Conservation (phyloP, 2,888 invertebrate genomes). For the Drosophila bunnanda region DNA sequence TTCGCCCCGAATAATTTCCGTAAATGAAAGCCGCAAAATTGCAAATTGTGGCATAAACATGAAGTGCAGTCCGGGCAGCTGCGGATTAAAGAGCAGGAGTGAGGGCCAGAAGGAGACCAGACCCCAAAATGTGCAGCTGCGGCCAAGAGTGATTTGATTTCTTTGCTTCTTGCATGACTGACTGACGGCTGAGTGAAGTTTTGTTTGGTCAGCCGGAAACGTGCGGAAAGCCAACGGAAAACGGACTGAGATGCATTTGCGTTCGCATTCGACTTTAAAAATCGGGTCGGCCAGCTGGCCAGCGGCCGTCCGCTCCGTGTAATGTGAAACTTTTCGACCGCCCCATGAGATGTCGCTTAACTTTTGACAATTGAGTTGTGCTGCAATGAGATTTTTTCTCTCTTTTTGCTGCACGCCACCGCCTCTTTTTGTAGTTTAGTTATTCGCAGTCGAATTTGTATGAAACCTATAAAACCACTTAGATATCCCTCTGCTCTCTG, state of each 20-base stretch:
- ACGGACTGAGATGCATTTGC: slow-evolving; percentile 52
- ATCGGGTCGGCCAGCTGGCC: slow-evolving; percentile 65
- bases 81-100: slow-evolving; percentile 27
- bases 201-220: slow-evolving; percentile 72
- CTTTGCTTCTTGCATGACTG: slow-evolving; percentile 48
- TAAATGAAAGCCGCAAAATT: slow-evolving; percentile 74
- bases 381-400: slow-evolving; percentile 26
- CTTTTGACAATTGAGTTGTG: slow-evolving; percentile 72
- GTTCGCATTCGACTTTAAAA: slow-evolving; percentile 62
- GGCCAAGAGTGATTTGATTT: slow-evolving; percentile 72
- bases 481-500: slow-evolving; percentile 17
- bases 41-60: slow-evolving; percentile 72
- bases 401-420: slow-evolving; percentile 1
- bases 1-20: slow-evolving; percentile 63
- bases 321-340: slow-evolving; percentile 59
- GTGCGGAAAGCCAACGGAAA: slow-evolving; percentile 47
- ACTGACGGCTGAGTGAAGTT: slow-evolving; percentile 64
- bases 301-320: slow-evolving; percentile 16
- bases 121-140: slow-evolving; percentile 69
- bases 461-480: slow-evolving; percentile 62
- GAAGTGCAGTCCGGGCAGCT: slow-evolving; percentile 48
- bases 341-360: slow-evolving; percentile 49
- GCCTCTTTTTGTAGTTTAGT: slow-evolving; percentile 24
- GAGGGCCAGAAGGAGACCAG: not conserved
- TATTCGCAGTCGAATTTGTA: slow-evolving; percentile 53